Percentiles rank a stretch among this genome's conserved stretches.
Conservation (phyloP, 2,113 vertebrate genomes). For the Asarcornis scutulata region DNA sequence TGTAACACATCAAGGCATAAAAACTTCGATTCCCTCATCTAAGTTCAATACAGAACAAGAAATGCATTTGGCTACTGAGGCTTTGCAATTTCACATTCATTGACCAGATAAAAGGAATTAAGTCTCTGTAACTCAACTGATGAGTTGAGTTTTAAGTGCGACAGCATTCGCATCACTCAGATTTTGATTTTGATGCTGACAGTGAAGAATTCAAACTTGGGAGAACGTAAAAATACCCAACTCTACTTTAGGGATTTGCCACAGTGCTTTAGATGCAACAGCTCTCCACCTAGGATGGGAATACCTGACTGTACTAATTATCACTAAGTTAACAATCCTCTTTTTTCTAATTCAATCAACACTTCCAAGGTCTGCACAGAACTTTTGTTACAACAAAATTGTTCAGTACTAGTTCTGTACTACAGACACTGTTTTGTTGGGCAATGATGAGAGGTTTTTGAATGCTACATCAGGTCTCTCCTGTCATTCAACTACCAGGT, state of each 20-base stretch:
- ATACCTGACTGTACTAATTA: not conserved
- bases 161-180: rapidly evolving
- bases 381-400: not conserved
- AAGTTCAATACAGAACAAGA: not conserved
- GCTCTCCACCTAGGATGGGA: not conserved
- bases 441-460: not conserved
- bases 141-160: too few relatives aligned
- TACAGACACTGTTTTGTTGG: not conserved
- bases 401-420: not conserved
- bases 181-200: not conserved
- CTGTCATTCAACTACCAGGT: not conserved
- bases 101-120: not conserved
- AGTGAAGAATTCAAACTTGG: not conserved
- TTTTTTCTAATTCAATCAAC: not conserved
- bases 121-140: not conserved
- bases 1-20: not conserved
- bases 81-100: not conserved
- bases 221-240: not conserved
- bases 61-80: not conserved
- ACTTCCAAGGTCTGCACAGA: not conserved
- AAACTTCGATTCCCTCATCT: not conserved
- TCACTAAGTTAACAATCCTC: not conserved
- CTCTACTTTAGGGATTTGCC: not conserved
- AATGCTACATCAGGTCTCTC: not conserved
- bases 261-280: not conserved